These are phyloP conservation scores for Pithys albifrons DNA, from an alignment of 2,113 vertebrate genomes.

Conservation along the genomic window DNA sequence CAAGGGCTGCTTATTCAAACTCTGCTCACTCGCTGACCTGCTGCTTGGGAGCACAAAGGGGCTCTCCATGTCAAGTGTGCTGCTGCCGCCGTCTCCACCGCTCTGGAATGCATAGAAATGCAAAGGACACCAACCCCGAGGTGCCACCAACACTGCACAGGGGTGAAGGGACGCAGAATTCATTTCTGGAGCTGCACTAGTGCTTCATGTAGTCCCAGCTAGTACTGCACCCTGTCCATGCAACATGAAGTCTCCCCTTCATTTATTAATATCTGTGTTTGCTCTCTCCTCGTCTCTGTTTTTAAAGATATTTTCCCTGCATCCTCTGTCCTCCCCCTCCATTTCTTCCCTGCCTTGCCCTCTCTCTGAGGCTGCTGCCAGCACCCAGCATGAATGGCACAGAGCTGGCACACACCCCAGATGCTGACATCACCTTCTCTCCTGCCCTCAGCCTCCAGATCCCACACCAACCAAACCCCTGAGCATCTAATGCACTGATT, in stretches of 20 bases:
- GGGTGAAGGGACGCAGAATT: not conserved
- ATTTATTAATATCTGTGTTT: not conserved
- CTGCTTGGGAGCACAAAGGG: constrained; percentile 70
- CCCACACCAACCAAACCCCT: not conserved
- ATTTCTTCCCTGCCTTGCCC: not conserved
- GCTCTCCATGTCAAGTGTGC: constrained; percentile 72
- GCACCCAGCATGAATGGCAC: not conserved
- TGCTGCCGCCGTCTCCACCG: constrained; percentile 2
- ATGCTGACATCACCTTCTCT: not conserved
- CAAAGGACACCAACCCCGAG: constrained; percentile 41
- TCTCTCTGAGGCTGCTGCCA: not conserved
- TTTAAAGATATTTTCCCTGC: not conserved
- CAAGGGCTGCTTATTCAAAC: constrained; percentile 70
- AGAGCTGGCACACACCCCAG: not conserved
- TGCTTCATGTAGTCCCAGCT: not conserved
- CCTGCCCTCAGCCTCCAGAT: not conserved
- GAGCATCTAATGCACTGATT: not conserved
- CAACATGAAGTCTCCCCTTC: not conserved
- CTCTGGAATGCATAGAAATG: constrained; percentile 63
- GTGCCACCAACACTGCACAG: constrained; percentile 23
- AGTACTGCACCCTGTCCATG: not conserved
- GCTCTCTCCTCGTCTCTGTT: not conserved
- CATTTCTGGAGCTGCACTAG: not conserved
- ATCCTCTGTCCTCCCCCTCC: not conserved
- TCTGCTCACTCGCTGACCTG: constrained; percentile 65